Percentiles rank a stretch among this genome's conserved stretches.
phyloP scores from a whole-genome alignment of 2,113 vertebrate genomes.

The Oncorhynchus nerka region DNA sequence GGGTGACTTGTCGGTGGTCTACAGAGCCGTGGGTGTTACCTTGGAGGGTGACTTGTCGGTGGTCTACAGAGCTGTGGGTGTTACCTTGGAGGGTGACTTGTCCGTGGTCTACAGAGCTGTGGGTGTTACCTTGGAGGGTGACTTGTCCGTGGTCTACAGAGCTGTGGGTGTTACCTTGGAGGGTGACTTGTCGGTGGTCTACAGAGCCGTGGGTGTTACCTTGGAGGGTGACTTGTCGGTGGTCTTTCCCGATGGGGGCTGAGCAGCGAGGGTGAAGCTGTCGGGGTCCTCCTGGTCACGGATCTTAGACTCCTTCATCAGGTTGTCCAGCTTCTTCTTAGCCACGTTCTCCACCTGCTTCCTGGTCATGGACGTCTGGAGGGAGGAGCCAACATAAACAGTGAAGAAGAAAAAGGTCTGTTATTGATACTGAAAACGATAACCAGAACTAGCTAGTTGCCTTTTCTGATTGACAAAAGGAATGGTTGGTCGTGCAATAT shows the following conservation, averaged over 20 bases:
- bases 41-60: conserved; percentile 67
- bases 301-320: conserved; percentile 96
- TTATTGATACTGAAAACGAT: too few relatives aligned
- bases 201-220: conserved; percentile 39
- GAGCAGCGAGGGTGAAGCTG: conserved; percentile 81
- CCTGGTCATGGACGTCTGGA: conserved; percentile 86
- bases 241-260: conserved; percentile 73
- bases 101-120: conserved; percentile 36
- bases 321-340: conserved; percentile 91
- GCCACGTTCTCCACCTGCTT: conserved; percentile 93
- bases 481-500: not conserved
- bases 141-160: conserved; percentile 53
- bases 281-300: conserved; percentile 90
- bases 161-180: conserved; percentile 61
- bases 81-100: conserved; percentile 71
- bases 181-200: conserved; percentile 53
- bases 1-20: conserved; percentile 59
- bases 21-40: conserved; percentile 39
- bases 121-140: conserved; percentile 65
- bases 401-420: too few relatives aligned
- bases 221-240: conserved; percentile 67
- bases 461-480: not conserved
- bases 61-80: conserved; percentile 14
- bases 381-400: not conserved
- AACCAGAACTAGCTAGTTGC: not conserved